Evolutionary conservation across 1,140 invertebrate species (phyloP), one percentile per base, ranked within the genome.

Genomic region (Aphaenogaster rudis): DNA sequence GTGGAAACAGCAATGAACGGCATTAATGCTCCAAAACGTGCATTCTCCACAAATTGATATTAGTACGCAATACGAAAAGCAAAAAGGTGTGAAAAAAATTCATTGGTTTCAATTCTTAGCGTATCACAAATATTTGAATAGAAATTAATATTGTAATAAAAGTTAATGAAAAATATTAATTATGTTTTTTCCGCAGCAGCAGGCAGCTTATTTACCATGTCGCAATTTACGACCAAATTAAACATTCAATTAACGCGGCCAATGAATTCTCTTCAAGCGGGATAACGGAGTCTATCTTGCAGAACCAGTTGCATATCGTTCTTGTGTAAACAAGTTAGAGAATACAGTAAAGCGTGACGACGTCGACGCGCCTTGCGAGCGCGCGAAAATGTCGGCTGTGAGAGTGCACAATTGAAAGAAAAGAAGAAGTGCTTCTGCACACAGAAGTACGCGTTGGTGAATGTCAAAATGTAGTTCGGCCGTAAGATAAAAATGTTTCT

Each of bases 271-370:
- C 28, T 59, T 82, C 28, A 39, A 21, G 33, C 28, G 11, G 54
- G 8, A 36, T 74, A 82, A 82, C 67, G 64, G 74, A n/a, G 17
- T 52, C 42, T 63, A 86, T 11, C 86, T 92, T 87, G 88, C 63
- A 90, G 89, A 91, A 91, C 90, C 89, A 91, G 89, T 86, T 87
- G 79, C 39, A 69, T 11, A 64, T 87, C 28, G 42, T 17, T 63
- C 57, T 79, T 80, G 17, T 76, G 45, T 42, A 63, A 52, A 57
- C 45, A 84, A 79, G 67, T 90, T 67, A 74, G 59, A 66, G n/a
- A 82, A 59, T 88, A 89, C 13, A 88, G 61, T 11, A 64, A 89
- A 91, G 86, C 81, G 66, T 77, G 21, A 88, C 52, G 64, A 42
- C 7, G 36, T 59, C 66, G 69, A 48, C 17, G 63, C 48, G 17